Evolutionary conservation across 1,140 invertebrate species (phyloP), one percentile per base, ranked within the genome.

Genomic region (Magallana ariakensis): DNA sequence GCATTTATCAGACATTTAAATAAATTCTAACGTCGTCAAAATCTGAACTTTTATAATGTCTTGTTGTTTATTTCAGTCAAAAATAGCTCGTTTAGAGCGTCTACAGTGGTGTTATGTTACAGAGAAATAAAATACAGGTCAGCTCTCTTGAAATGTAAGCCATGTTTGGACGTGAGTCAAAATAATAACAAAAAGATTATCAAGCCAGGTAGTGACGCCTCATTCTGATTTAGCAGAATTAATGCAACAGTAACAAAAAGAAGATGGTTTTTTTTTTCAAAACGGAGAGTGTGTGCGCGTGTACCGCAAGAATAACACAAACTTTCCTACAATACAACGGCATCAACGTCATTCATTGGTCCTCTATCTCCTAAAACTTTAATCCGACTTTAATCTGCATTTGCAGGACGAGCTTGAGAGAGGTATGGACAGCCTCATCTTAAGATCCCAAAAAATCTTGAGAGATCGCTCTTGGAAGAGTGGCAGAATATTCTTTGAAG

Each of bases 211-310:
- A 33, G 33, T 4, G 33, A 4, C 2, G 70, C 75, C 15, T 46
- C 57, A 46, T 6, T 19, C 19, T 22, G 56, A 13, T 58, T 54
- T 60, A 19, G 19, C 56, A 26, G 54, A 54, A 19, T 60, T 85
- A 54, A 6, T 75, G 2, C 13, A 10, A 26, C 75, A 58, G n/a
- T 11, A 62, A 19, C 16, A 19, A 33, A 19, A 55, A 22, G 1
- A 70, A 15, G 11, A 80, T 13, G 7, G 58, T 15, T 60, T 11
- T 16, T n/a, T n/a, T 60, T 84, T 84, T 81, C 75, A 8, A 46
- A 66, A 87, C 33, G 8, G 60, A 80, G 13, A 83, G 66, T 46
- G 87, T 84, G 33, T 46, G 80, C 16, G 19, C 80, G 15, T 13
- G 85, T 83, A 57, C 80, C 8, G 82, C 83, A 80, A 16, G 66